phyloP scores from a whole-genome alignment of 2,113 vertebrate genomes.

The Dipodomys spectabilis region DNA sequence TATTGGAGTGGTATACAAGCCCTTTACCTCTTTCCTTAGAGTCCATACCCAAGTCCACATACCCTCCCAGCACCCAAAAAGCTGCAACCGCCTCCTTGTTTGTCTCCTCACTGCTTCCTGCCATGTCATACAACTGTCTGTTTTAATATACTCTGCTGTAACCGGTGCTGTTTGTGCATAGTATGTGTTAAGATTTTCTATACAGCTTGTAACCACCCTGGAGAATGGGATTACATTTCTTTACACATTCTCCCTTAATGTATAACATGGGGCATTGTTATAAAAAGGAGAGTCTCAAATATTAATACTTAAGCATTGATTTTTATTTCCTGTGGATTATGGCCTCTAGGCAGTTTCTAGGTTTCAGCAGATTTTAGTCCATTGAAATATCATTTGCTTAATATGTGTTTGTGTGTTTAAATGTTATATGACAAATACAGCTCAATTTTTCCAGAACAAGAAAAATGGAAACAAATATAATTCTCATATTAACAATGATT shows the following conservation, averaged over 20 bases:
- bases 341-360: neutral
- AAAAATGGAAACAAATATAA: neutral
- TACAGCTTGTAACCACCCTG: neutral
- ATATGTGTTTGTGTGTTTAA: neutral
- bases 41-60: accelerated
- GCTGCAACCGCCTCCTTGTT: neutral
- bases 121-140: neutral
- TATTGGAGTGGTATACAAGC: neutral
- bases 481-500: neutral
- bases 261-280: neutral
- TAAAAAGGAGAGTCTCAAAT: neutral
- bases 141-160: neutral
- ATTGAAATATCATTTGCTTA: neutral
- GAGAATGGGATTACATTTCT: neutral
- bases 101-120: neutral
- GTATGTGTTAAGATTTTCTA: neutral
- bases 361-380: slow-evolving; percentile 23
- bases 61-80: neutral
- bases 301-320: slow-evolving; percentile 32
- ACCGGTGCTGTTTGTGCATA: neutral
- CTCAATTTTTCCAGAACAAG: neutral
- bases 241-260: neutral
- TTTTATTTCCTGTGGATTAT: slow-evolving; percentile 50
- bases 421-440: neutral
- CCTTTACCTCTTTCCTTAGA: neutral